Conservation (phyloP, 2,888 invertebrate genomes). For the Heliconius charithonia region DNA sequence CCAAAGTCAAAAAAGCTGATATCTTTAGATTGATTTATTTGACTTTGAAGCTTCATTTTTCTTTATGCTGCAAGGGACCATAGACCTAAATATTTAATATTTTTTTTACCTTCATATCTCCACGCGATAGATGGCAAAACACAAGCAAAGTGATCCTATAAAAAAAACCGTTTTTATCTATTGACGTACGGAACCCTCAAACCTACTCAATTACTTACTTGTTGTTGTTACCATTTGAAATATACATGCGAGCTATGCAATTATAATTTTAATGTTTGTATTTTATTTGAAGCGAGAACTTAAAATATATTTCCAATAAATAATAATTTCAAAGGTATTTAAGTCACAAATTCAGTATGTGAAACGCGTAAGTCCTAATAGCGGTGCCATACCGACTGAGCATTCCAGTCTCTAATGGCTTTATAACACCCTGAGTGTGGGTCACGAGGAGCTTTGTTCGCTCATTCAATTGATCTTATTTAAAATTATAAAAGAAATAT, state of each 20-base stretch:
- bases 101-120: too few species aligned
- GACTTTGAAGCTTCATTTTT: too few species aligned
- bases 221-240: not conserved
- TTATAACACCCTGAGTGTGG: slow-evolving; percentile 22
- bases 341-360: slow-evolving; percentile 20
- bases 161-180: too few species aligned
- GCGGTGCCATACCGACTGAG: slow-evolving; percentile 11
- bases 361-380: slow-evolving; percentile 18
- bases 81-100: too few species aligned
- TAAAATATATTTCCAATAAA: slow-evolving; percentile 2
- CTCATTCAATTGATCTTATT: slow-evolving; percentile 18
- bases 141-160: too few species aligned
- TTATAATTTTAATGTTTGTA: not conserved
- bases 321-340: slow-evolving; percentile 15
- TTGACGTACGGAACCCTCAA: too few species aligned
- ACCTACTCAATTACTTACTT: not conserved
- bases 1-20: not conserved
- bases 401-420: slow-evolving; percentile 30
- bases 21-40: too few species aligned
- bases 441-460: not conserved
- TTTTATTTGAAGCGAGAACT: not conserved
- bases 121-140: too few species aligned
- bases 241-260: not conserved
- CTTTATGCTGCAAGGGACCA: too few species aligned
- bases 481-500: slow-evolving; percentile 13